Evolutionary conservation across 2,113 vertebrate species (phyloP), one percentile per base, ranked within the genome.

Genomic region (Gymnorhina tibicen): DNA sequence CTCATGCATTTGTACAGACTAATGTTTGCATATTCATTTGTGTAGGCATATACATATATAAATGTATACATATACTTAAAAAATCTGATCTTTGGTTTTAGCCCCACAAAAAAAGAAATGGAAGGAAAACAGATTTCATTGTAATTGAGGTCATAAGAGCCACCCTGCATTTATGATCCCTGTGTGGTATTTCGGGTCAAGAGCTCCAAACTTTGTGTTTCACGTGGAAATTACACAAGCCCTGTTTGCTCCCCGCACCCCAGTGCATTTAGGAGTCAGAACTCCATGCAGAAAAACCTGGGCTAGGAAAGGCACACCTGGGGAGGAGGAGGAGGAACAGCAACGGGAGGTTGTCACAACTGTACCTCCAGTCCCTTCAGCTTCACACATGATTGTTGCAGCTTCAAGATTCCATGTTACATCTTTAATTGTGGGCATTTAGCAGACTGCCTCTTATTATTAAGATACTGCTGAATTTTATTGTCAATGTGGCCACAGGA

Each of bases 401-500:
- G 50, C 81, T 93, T 50, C 84, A 89, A 93, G 91, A 97, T 97
- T 96, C 94, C 95, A 90, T 46, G 93, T 93, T 95, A 95, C 81
- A 89, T 97, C 90, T 98, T 97, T 97, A 98, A 98, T 96, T 96
- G 96, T 67, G 81, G 93, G 82, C 92, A 96, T 97, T 98, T 98
- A 98, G 94, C 92, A 97, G 83, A 89, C 88, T 97, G 92, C 82
- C 94, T 97, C 84, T 96, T 96, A 96, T 96, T 96, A 97, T 97
- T 97, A 97, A 97, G 96, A 97, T 87, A 95, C 91, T 97, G 97
- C 95, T 97, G 97, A 96, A 95, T 98, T 98, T 98, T 96, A 97
- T 97, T 97, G 97, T 97, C 97, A 97, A 10, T 94, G 97, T 97
- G 97, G 96, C 98, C 97, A 98, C 95, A 98, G 97, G 97, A 98